Evolutionary conservation across 2,888 invertebrate genomes (phyloP).

Genomic region (Oscheius sp.): DNA sequence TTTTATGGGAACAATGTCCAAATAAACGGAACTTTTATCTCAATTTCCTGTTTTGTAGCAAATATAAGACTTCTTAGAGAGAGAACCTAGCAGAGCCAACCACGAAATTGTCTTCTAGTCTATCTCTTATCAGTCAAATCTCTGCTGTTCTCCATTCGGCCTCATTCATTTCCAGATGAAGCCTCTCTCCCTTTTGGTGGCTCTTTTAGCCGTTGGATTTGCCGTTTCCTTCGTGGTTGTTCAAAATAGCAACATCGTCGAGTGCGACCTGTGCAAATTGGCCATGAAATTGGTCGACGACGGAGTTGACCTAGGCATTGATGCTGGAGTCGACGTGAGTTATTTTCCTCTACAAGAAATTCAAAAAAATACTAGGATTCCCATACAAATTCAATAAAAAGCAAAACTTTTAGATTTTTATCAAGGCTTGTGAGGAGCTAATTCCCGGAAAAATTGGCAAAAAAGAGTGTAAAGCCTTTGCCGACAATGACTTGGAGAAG

Average conservation of each 20-base stretch:
- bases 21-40: too few relatives aligned
- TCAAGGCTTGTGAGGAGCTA: constrained; percentile 40
- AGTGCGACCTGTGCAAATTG: constrained; percentile 46
- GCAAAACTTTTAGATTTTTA: constrained; percentile 44
- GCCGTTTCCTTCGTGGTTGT: neutral
- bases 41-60: too few relatives aligned
- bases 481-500: constrained; percentile 40
- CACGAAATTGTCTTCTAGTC: too few relatives aligned
- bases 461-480: constrained; percentile 41
- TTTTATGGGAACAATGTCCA: too few relatives aligned
- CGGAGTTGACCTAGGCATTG: neutral
- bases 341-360: neutral
- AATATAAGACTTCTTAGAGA: too few relatives aligned
- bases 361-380: neutral
- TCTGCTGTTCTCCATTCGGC: too few relatives aligned
- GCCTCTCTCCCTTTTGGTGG: too few relatives aligned
- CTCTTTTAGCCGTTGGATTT: too few relatives aligned
- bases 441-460: constrained; percentile 42
- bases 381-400: too few relatives aligned
- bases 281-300: constrained; percentile 36
- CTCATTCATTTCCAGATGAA: too few relatives aligned
- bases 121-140: too few relatives aligned
- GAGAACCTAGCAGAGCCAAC: too few relatives aligned
- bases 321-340: neutral
- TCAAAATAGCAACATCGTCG: constrained; percentile 22